phyloP scores from a whole-genome alignment of 37 sponge, comb jelly and placozoan species.

The Axinella damicornis region DNA sequence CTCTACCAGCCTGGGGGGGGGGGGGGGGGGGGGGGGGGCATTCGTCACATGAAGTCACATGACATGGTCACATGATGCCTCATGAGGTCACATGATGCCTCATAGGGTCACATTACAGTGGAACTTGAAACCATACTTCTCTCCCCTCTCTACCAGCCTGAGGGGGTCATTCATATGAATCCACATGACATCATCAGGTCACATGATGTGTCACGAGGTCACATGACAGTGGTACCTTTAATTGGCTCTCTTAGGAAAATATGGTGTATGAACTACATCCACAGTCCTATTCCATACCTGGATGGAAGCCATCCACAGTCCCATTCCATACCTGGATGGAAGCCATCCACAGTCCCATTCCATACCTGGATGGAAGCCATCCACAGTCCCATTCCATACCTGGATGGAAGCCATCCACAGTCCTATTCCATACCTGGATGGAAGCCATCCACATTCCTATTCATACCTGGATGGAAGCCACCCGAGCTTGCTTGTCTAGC shows the following conservation, averaged over 20 bases:
- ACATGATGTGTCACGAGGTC: background rate
- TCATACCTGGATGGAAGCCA: too few species aligned
- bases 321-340: too few species aligned
- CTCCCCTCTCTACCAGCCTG: conserved; percentile 72
- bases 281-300: conserved; percentile 30
- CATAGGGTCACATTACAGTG: too few species aligned
- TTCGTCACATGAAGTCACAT: background rate
- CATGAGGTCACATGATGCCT: background rate
- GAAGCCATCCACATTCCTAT: too few species aligned
- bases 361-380: too few species aligned
- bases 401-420: conserved; percentile 23
- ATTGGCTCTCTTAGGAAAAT: too few species aligned
- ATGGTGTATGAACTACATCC: too few species aligned
- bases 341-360: too few species aligned
- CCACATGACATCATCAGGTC: too few species aligned
- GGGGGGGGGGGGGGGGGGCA: conserved; percentile 6
- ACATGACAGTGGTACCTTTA: too few species aligned
- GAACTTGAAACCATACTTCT: conserved; percentile 69
- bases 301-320: conserved; percentile 17
- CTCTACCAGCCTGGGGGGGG: conserved; percentile 57
- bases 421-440: too few species aligned
- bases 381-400: conserved; percentile 24
- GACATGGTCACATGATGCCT: too few species aligned
- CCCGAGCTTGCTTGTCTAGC: conserved; percentile 49
- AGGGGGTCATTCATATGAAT: background rate